These are phyloP conservation scores for Lagria hirta DNA, from an alignment of 2,888 invertebrate species.

Conservation along the genomic window DNA sequence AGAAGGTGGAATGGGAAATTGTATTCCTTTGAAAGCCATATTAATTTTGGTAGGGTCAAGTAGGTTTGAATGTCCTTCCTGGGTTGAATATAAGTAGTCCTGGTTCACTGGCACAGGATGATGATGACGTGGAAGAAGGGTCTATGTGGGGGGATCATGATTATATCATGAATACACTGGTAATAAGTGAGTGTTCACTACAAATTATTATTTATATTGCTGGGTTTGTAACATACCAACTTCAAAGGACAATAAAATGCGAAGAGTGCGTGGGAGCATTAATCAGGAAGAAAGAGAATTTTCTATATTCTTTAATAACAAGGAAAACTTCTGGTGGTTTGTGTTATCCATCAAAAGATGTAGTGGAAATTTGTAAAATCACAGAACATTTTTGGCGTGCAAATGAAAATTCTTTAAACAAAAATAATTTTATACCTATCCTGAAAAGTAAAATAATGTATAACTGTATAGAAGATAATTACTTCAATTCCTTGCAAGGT, in stretches of 20 bases:
- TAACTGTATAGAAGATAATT: no score
- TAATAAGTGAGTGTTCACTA: constrained; percentile 5
- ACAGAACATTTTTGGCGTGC: no score
- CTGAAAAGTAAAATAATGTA: no score
- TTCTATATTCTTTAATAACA: constrained; percentile 1
- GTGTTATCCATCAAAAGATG: constrained; percentile 4
- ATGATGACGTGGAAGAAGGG: neutral
- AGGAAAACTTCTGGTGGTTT: constrained; percentile 12
- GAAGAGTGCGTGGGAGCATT: constrained; percentile 5
- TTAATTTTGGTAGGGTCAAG: constrained; percentile 23
- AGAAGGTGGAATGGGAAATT: constrained; percentile 27
- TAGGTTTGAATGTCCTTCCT: constrained; percentile 3
- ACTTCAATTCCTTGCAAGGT: no score
- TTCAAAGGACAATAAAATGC: constrained; percentile 7
- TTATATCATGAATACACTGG: constrained; percentile 10
- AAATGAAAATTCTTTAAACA: no score
- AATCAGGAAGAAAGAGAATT: neutral
- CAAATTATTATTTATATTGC: constrained; percentile 18
- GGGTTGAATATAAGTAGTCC: constrained; percentile 3
- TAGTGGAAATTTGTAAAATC: constrained; percentile 1
- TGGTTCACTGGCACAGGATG: neutral
- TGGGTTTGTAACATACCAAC: constrained; percentile 3
- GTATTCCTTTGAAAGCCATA: constrained; percentile 26
- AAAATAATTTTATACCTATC: no score
- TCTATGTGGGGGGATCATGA: constrained; percentile 7